Percentiles rank a stretch among this genome's conserved stretches.
These are phyloP conservation scores for Lathronympha strigana DNA, from an alignment of 2,888 invertebrate genomes.

Conservation along the genomic window DNA sequence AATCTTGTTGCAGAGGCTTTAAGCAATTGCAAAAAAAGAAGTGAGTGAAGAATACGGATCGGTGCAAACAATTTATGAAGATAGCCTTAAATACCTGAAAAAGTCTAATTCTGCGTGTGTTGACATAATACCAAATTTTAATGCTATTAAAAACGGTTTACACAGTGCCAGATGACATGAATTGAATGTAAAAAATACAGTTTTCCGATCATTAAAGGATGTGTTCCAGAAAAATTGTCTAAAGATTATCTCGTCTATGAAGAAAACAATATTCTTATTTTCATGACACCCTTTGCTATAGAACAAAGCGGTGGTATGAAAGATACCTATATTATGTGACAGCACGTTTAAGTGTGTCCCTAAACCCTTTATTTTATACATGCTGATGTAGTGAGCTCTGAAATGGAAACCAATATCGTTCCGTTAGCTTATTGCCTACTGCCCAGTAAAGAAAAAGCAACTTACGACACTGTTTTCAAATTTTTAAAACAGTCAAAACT, in stretches of 20 bases:
- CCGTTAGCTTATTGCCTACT: no score
- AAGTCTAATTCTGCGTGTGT: slow-evolving; percentile 19
- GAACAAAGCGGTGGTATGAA: not conserved
- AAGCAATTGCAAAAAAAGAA: slow-evolving; percentile 1
- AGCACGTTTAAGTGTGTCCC: slow-evolving; percentile 9
- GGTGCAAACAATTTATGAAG: slow-evolving; percentile 16
- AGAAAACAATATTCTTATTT: slow-evolving; percentile 14
- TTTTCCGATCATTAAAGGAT: slow-evolving; percentile 16
- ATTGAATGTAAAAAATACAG: slow-evolving; percentile 18
- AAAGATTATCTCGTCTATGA: slow-evolving; percentile 17
- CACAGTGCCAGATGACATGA: slow-evolving; percentile 10
- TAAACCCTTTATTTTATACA: slow-evolving; percentile 11
- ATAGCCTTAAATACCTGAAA: slow-evolving; percentile 9
- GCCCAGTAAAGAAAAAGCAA: no score
- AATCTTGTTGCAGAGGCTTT: no score
- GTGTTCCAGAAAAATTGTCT: slow-evolving; percentile 18
- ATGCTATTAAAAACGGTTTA: slow-evolving; percentile 16
- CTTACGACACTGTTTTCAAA: no score
- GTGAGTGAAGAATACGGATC: slow-evolving; percentile 16
- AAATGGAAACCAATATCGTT: slow-evolving; percentile 11
- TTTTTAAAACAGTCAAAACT: no score
- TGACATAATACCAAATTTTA: slow-evolving; percentile 9
- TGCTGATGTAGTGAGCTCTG: slow-evolving; percentile 13
- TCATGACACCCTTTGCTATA: slow-evolving; percentile 6
- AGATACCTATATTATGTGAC: not conserved